phyloP scores from a whole-genome alignment of 2,797 vertebrate genomes.

The Pseudochirops corinnae region DNA sequence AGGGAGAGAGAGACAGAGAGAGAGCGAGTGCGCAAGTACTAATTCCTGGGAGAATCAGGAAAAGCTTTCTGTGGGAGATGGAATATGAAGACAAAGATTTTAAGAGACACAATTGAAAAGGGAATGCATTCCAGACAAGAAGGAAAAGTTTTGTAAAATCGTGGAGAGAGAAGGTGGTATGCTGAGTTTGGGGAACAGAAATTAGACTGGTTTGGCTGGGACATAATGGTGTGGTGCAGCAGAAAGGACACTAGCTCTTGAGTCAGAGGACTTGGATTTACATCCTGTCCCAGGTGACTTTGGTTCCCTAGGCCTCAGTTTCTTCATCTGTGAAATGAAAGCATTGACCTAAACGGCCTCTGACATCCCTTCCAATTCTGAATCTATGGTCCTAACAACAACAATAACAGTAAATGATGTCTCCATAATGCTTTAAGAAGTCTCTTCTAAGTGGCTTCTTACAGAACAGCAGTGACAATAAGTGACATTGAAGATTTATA shows the following conservation, averaged over 20 bases:
- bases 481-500: not conserved
- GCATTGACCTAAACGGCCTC: not conserved
- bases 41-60: not conserved
- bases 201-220: not conserved
- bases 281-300: too few species aligned
- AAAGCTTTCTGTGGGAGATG: not conserved
- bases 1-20: too few species aligned
- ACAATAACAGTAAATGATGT: not conserved
- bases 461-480: not conserved
- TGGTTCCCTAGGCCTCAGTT: not conserved
- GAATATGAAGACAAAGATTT: not conserved
- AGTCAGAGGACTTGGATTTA: not conserved
- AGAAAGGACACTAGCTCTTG: not conserved
- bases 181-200: not conserved
- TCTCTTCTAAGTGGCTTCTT: not conserved
- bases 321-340: not conserved
- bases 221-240: not conserved
- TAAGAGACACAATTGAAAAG: not conserved
- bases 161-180: not conserved
- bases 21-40: too few species aligned
- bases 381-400: not conserved
- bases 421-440: not conserved
- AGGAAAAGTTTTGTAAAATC: not conserved
- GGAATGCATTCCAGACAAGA: accelerated
- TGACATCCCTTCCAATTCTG: not conserved